Percentiles rank a stretch among this genome's conserved stretches.
phyloP scores from a whole-genome alignment of 2,888 invertebrate species.

The Drosophila peninsularis region DNA sequence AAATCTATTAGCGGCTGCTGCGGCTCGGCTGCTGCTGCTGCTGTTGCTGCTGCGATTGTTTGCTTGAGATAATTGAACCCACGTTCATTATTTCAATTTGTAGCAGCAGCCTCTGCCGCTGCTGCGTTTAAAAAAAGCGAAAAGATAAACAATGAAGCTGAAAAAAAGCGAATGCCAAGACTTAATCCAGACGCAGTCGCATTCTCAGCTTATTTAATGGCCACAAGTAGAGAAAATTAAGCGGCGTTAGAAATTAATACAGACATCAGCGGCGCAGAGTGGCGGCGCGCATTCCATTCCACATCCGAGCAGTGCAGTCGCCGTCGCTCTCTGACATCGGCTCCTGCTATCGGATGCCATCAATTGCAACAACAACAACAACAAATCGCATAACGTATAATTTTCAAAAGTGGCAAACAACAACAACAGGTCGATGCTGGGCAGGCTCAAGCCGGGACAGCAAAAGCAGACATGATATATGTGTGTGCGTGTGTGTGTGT shows the following conservation, averaged over 20 bases:
- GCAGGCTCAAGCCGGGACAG: conserved; percentile 46
- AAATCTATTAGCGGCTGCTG: conserved; percentile 77
- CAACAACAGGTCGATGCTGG: conserved; percentile 47
- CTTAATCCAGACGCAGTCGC: conserved; percentile 49
- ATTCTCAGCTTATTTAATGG: conserved; percentile 61
- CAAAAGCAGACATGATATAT: conserved; percentile 53
- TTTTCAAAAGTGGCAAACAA: conserved; percentile 77
- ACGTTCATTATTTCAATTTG: conserved; percentile 80
- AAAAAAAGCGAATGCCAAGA: conserved; percentile 15
- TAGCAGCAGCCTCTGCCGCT: conserved; percentile 30
- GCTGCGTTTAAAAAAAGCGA: conserved; percentile 29
- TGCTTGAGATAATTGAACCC: conserved; percentile 79
- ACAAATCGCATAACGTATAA: conserved; percentile 67
- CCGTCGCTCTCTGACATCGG: conserved; percentile 29
- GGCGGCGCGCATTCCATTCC: conserved; percentile 62
- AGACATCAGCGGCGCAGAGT: conserved; percentile 53
- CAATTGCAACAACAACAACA: conserved; percentile 65
- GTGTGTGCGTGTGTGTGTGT: conserved; percentile 6
- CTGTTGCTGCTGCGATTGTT: conserved; percentile 64
- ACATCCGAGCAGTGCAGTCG: conserved; percentile 17
- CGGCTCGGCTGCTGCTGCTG: conserved; percentile 56
- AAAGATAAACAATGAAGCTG: conserved; percentile 14
- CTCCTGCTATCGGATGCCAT: conserved; percentile 78
- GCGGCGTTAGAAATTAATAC: conserved; percentile 78
- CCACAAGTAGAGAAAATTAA: conserved; percentile 70